Evolutionary conservation across 2,888 invertebrate genomes (phyloP).

Genomic region (Sesia bembeciformis): DNA sequence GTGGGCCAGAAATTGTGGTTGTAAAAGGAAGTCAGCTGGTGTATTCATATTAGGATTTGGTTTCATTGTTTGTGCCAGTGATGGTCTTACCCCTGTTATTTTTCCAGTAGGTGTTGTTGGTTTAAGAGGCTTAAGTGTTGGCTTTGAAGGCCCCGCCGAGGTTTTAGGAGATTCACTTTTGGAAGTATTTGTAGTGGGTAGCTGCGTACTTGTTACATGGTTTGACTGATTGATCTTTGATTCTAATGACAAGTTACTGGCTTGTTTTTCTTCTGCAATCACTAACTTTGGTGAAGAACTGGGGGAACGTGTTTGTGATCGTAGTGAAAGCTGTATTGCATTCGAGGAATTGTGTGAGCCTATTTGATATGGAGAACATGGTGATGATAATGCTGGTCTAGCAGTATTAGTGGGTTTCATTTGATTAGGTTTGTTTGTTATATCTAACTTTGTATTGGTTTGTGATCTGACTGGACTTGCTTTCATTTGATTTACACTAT

Average conservation of each 20-base stretch:
- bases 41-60: constrained; percentile 33
- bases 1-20: constrained; percentile 34
- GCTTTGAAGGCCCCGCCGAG: constrained; percentile 48
- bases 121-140: constrained; percentile 40
- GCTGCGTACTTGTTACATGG: constrained; percentile 56
- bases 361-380: constrained; percentile 32
- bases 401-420: constrained; percentile 29
- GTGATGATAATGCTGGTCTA: constrained; percentile 31
- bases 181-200: constrained; percentile 34
- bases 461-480: constrained; percentile 24
- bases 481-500: constrained; percentile 40
- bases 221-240: constrained; percentile 51
- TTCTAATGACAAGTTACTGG: constrained; percentile 32
- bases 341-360: constrained; percentile 33
- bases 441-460: constrained; percentile 34
- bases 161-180: constrained; percentile 44
- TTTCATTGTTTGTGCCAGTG: constrained; percentile 38
- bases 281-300: constrained; percentile 69
- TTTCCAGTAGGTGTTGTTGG: constrained; percentile 37
- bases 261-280: constrained; percentile 67
- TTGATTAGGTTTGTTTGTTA: constrained; percentile 31
- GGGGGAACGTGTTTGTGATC: constrained; percentile 64
- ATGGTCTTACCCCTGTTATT: constrained; percentile 41
- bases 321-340: constrained; percentile 49
- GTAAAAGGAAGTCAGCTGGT: constrained; percentile 39